Base-by-base conservation (phyloP, 2,113 vertebrate genomes). In the Vulpes vulpes region DNA sequence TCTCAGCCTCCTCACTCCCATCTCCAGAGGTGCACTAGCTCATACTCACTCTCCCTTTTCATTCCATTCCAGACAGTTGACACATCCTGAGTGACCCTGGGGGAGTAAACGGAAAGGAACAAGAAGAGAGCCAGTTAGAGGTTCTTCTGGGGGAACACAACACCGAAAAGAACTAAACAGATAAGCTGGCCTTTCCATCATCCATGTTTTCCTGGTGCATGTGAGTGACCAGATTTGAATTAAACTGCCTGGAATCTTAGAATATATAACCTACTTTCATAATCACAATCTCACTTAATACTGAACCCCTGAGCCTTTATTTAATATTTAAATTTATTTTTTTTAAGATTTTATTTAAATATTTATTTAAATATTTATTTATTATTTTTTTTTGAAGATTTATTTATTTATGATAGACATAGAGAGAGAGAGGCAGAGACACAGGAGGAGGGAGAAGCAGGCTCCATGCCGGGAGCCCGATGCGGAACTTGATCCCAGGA, bases 11-110 rank as follows among this genome's bases (percentile, higher is more conserved):
- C 43, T 14, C 11, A 30, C 1, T 55, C 59, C 38, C 17, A 62
- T 27, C 59, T 73, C 59, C 27, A 71, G 65, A 20, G 10, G 11
- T 35, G 64, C 59, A 16, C 6, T n/a, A 27, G 71, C 49, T 79
- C 62, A 98, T 90, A 99, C 99, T 99, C 98, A 99, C 99, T 99
- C 99, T 99, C 99, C 99, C 98, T 99, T 99, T 98, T 99, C 99
- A 60, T 99, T 99, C 99, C 99, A 99, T 98, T 99, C 99, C 96
- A 99, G 99, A 98, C 99, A 99, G 99, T 99, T 99, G 96, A 99
- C 99, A 98, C 99, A 99, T 81, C 99, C 99, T 35, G 99, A 99
- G 96, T 99, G 99, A 97, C 99, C 99, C 99, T 99, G 98, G 96
- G 49, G 53, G 38, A 95, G 73, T 11, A 89, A 92, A 97, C 59